phyloP scores from a whole-genome alignment of 92 coral and sea anemone species.

The Parazoanthus darwini region DNA sequence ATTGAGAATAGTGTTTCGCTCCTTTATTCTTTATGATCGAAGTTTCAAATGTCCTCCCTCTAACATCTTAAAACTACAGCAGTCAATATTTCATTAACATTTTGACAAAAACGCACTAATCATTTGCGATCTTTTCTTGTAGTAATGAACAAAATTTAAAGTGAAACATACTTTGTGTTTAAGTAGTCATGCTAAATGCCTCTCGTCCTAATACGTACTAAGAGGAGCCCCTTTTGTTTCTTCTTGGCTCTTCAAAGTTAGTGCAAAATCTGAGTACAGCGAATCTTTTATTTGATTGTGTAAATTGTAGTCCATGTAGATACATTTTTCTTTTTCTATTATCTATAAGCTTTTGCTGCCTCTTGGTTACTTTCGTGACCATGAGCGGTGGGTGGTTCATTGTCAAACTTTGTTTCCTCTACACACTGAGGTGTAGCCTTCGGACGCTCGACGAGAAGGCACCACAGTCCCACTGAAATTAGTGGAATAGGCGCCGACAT shows the following conservation, averaged over 20 bases:
- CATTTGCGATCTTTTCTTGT: not conserved
- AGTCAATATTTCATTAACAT: conserved; percentile 19
- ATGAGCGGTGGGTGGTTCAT: conserved; percentile 25
- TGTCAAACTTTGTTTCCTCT: conserved; percentile 19
- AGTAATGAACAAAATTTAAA: conserved; percentile 30
- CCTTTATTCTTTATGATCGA: not conserved
- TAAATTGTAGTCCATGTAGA: not conserved
- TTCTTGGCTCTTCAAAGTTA: not conserved
- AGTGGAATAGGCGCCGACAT: conserved; percentile 38
- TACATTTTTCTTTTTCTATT: not conserved
- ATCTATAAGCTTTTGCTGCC: not conserved
- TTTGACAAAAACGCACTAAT: not conserved
- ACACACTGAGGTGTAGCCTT: not conserved
- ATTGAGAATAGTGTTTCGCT: not conserved
- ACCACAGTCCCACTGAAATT: conserved; percentile 39
- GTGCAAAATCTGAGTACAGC: not conserved
- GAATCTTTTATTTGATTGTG: not conserved
- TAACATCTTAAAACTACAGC: not conserved
- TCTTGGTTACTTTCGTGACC: not conserved
- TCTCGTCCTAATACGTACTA: not conserved
- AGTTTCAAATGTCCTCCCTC: not conserved
- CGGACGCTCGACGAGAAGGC: conserved; percentile 35
- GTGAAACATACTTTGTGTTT: not conserved
- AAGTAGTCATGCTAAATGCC: not conserved
- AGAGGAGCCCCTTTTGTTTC: not conserved